Conservation (phyloP, 2,797 vertebrate genomes). For the Notoglanidium macrostoma region DNA sequence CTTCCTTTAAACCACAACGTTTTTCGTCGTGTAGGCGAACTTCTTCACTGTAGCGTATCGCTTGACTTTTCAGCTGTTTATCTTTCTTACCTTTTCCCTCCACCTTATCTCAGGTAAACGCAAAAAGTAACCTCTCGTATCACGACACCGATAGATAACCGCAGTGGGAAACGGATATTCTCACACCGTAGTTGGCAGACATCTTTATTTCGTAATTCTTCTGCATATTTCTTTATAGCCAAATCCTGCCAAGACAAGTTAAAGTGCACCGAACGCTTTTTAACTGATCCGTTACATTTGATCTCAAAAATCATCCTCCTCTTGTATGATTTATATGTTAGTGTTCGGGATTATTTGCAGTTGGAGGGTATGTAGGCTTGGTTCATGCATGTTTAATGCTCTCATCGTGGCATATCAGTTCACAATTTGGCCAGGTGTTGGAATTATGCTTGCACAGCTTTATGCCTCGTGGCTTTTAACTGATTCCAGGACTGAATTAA, state of each 20-base stretch:
- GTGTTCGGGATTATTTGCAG: not conserved
- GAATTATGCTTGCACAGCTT: constrained; percentile 21
- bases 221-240: not conserved
- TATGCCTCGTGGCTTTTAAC: not conserved
- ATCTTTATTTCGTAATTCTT: constrained; percentile 1
- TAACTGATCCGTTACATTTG: constrained; percentile 3
- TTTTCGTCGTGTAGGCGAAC: not conserved
- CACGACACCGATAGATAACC: not conserved
- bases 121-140: constrained; percentile 11
- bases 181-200: not conserved
- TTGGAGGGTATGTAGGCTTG: constrained; percentile 2
- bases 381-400: constrained; percentile 19
- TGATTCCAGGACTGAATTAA: constrained; percentile 11
- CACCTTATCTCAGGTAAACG: constrained; percentile 12
- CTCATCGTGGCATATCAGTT: constrained; percentile 17
- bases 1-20: constrained; percentile 16
- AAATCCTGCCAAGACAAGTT: constrained; percentile 8
- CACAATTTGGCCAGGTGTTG: constrained; percentile 15
- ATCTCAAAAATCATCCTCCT: not conserved
- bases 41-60: not conserved
- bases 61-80: not conserved
- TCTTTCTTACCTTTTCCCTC: constrained; percentile 3
- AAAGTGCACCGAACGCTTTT: not conserved
- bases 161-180: constrained; percentile 10
- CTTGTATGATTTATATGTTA: constrained; percentile 26